Percentiles rank a stretch among this genome's conserved stretches.
These are phyloP conservation scores for Drosophila erecta DNA, from an alignment of 1,140 invertebrate genomes.

Conservation along the genomic window DNA sequence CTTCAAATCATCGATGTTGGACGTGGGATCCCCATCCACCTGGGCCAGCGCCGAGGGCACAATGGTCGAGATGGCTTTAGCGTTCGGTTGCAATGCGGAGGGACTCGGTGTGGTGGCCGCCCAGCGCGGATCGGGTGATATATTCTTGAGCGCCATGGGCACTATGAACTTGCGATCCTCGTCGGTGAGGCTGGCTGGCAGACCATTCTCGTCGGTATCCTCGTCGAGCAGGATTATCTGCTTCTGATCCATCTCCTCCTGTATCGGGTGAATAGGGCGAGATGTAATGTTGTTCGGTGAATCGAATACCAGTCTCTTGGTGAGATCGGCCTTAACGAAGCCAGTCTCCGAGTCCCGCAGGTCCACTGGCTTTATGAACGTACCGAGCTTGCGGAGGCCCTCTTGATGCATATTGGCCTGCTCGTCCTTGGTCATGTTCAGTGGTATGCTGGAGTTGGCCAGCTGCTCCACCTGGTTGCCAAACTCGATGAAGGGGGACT, in stretches of 20 bases:
- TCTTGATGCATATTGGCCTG: constrained; percentile 5
- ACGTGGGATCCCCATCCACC: constrained; percentile 1
- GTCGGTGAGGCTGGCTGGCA: constrained; percentile 3
- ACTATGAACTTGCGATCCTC: constrained; percentile 8
- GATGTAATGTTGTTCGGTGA: background rate
- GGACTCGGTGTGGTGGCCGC: background rate
- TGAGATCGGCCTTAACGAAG: constrained; percentile 8
- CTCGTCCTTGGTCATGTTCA: constrained; percentile 9
- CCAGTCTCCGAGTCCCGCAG: constrained; percentile 9
- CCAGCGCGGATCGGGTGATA: constrained; percentile 3
- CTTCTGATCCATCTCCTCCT: constrained; percentile 12
- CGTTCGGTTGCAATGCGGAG: background rate
- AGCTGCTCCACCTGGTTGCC: background rate
- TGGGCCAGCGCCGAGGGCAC: constrained; percentile 3
- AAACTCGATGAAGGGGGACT: constrained; percentile 3
- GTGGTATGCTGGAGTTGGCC: constrained; percentile 1
- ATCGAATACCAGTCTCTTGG: constrained; percentile 4
- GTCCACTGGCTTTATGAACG: constrained; percentile 7
- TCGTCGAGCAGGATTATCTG: constrained; percentile 9
- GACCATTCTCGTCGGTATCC: constrained; percentile 10
- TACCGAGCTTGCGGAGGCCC: constrained; percentile 6
- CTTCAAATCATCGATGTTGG: constrained; percentile 7
- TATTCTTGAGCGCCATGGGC: constrained; percentile 7
- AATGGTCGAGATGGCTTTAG: background rate
- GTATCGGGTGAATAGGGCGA: background rate